Evolutionary conservation across 2,113 vertebrate genomes (phyloP).

Genomic region (Phyllopteryx taeniolatus): DNA sequence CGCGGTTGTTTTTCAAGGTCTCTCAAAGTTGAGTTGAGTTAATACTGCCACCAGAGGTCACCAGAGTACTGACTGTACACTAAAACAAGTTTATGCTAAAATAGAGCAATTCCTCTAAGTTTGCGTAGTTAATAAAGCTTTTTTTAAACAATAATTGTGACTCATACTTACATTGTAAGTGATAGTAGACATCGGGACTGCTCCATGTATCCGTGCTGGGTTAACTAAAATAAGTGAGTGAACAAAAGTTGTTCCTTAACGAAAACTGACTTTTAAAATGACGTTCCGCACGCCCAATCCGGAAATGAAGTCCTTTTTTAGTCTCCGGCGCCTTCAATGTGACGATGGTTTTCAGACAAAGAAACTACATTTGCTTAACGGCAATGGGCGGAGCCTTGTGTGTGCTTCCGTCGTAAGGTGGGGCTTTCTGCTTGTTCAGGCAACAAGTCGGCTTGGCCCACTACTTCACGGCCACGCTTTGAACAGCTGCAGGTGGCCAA

Average conservation of each 20-base stretch:
- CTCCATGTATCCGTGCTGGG: not conserved
- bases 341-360: not conserved
- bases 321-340: not conserved
- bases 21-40: not conserved
- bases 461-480: not conserved
- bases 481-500: conserved; percentile 59
- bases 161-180: not conserved
- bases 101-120: not conserved
- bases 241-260: not conserved
- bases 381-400: conserved; percentile 17
- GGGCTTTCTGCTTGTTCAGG: conserved; percentile 36
- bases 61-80: not conserved
- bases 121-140: too few relatives aligned
- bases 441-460: conserved; percentile 50
- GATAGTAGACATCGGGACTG: not conserved
- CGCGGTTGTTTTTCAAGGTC: too few relatives aligned
- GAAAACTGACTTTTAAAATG: not conserved
- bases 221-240: too few relatives aligned
- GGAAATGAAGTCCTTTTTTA: conserved; percentile 52
- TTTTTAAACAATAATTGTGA: not conserved
- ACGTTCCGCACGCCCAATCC: conserved; percentile 12
- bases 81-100: too few relatives aligned
- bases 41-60: conserved; percentile 45
- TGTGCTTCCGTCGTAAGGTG: conserved; percentile 33
- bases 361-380: conserved; percentile 66